These are phyloP conservation scores for Aegithalos caudatus DNA, from an alignment of 2,113 vertebrate species.

Conservation along the genomic window DNA sequence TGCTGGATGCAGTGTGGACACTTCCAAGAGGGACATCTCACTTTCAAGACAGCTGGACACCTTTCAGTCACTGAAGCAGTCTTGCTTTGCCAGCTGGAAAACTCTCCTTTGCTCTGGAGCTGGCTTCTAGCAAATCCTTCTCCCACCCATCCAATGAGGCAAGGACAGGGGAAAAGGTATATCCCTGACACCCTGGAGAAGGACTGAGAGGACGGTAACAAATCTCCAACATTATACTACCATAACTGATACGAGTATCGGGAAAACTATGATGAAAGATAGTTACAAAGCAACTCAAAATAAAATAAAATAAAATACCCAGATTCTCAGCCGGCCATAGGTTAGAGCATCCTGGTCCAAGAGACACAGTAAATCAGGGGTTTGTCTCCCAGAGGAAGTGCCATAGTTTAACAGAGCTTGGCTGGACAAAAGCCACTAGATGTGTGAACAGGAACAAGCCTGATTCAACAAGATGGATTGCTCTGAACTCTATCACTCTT, in stretches of 20 bases:
- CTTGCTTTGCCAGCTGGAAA: slow-evolving; percentile 8
- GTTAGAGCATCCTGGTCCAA: slow-evolving; percentile 14
- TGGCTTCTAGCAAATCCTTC: background rate
- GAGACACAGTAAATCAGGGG: slow-evolving; percentile 39
- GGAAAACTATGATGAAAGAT: background rate
- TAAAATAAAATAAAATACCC: background rate
- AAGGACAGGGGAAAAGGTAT: background rate
- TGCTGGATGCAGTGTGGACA: background rate
- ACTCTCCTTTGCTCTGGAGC: background rate
- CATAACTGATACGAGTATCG: background rate
- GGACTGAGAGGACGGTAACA: background rate
- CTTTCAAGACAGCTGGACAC: background rate
- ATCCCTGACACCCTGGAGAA: background rate
- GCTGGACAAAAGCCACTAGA: slow-evolving; percentile 59
- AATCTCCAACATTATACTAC: background rate
- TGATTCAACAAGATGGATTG: slow-evolving; percentile 60
- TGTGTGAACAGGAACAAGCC: slow-evolving; percentile 52
- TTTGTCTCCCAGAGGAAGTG: slow-evolving; percentile 57
- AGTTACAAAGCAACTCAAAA: background rate
- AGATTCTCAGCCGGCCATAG: background rate
- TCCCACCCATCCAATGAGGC: background rate
- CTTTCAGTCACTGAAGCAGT: background rate
- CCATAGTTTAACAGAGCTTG: slow-evolving; percentile 26
- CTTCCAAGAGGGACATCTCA: background rate
- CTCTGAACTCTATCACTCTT: slow-evolving; percentile 51